phyloP scores from a whole-genome alignment of 2,797 vertebrate genomes.

The Dryobates pubescens region DNA sequence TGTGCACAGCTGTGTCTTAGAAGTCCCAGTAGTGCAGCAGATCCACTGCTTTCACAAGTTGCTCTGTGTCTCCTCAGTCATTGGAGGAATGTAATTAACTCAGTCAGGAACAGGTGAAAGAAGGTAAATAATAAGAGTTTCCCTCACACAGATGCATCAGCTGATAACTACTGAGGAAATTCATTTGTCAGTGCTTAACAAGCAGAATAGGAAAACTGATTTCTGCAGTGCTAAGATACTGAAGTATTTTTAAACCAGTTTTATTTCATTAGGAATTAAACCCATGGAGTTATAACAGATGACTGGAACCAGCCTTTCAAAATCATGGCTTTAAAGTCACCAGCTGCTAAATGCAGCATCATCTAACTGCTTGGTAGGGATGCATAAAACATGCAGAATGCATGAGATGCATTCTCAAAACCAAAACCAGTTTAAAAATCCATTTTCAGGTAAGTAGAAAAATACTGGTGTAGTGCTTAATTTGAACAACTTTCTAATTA shows the following conservation, averaged over 20 bases:
- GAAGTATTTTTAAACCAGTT: neutral
- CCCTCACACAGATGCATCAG: neutral
- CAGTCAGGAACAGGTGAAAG: neutral
- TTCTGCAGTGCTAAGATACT: neutral
- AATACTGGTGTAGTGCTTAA: neutral
- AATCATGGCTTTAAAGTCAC: neutral
- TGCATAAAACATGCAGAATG: neutral
- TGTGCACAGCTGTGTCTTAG: neutral
- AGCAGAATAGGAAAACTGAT: neutral
- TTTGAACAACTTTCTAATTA: neutral
- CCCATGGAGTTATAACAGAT: neutral
- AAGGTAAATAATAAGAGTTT: neutral
- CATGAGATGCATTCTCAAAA: neutral
- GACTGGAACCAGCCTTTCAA: neutral
- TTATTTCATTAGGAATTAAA: neutral
- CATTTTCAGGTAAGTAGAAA: neutral
- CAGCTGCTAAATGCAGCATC: neutral
- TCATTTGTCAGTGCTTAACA: neutral
- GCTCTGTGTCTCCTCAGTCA: neutral
- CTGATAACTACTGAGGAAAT: neutral
- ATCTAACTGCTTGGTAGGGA: neutral
- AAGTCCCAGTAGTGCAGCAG: neutral
- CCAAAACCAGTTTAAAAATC: neutral
- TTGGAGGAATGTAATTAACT: neutral
- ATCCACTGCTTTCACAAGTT: accelerated